phyloP scores from a whole-genome alignment of 2,797 vertebrate genomes.

The Chromis chromis region DNA sequence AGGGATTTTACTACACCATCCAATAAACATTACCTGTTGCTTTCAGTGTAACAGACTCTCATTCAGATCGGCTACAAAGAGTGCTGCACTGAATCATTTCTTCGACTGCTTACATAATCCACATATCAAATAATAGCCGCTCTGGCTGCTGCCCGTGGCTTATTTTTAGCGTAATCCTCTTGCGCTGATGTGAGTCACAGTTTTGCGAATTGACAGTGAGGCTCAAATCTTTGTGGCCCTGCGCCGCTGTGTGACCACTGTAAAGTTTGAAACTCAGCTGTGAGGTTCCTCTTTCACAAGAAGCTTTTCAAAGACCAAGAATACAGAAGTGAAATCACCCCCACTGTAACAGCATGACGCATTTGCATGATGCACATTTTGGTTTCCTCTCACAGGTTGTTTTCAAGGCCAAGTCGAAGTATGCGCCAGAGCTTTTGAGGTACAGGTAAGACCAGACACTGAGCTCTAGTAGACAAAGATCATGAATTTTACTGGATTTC shows the following conservation, averaged over 20 bases:
- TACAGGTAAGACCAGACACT: conserved; percentile 87
- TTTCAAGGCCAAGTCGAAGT: conserved; percentile 98
- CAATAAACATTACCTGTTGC: conserved; percentile 24
- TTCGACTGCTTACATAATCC: conserved; percentile 43
- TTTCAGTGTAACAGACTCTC: conserved; percentile 4
- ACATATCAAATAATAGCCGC: conserved; percentile 45
- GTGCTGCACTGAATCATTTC: conserved; percentile 43
- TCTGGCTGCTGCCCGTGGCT: conserved; percentile 18
- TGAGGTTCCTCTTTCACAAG: conserved; percentile 60
- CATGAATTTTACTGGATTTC: neutral
- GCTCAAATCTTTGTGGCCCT: neutral
- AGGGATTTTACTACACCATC: neutral
- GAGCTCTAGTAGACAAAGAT: neutral
- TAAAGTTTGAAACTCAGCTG: neutral
- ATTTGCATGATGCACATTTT: conserved; percentile 37
- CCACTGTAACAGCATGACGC: neutral
- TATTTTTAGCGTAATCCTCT: conserved; percentile 65
- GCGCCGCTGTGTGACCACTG: neutral
- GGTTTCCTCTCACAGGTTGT: conserved; percentile 86
- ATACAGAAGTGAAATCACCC: conserved; percentile 74
- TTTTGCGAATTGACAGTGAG: neutral
- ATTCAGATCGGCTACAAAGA: conserved; percentile 26
- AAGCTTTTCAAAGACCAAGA: neutral
- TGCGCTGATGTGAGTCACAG: conserved; percentile 44
- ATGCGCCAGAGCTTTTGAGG: conserved; percentile 92